Conservation (phyloP, 1,140 invertebrate genomes). For the Ruditapes philippinarum region DNA sequence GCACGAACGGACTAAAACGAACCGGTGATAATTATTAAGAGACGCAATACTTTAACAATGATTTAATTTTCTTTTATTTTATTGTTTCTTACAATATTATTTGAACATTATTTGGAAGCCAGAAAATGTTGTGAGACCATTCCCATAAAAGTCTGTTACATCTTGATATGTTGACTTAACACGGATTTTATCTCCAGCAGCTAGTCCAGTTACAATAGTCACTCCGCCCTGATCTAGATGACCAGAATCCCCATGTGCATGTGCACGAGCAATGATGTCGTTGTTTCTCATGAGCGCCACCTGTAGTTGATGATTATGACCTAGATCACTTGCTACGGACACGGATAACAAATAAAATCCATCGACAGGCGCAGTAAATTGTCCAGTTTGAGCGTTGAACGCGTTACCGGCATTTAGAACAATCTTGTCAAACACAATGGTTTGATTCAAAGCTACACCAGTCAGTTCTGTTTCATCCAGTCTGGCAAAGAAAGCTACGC, state of each 20-base stretch:
- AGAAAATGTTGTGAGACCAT: slow-evolving; percentile 8
- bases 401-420: slow-evolving; percentile 15
- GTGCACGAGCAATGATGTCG: slow-evolving; percentile 4
- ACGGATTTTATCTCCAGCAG: not conserved
- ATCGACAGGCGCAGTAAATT: not conserved
- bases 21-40: too few relatives aligned
- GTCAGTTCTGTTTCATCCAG: slow-evolving; percentile 16
- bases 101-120: slow-evolving; percentile 9
- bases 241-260: slow-evolving; percentile 30
- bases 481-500: not conserved
- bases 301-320: slow-evolving; percentile 24
- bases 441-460: not conserved
- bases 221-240: slow-evolving; percentile 25
- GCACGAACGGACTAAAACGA: too few relatives aligned
- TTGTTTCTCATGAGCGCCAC: slow-evolving; percentile 20
- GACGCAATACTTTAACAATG: too few relatives aligned
- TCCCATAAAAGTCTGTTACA: not conserved
- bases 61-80: not conserved
- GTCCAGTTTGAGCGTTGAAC: not conserved
- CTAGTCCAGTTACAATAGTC: not conserved
- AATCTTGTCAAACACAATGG: slow-evolving; percentile 1
- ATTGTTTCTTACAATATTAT: not conserved
- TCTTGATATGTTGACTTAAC: not conserved
- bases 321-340: not conserved
- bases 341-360: slow-evolving; percentile 7